Evolutionary conservation across 2,113 vertebrate species (phyloP).

Genomic region (Probosciger aterrimus): DNA sequence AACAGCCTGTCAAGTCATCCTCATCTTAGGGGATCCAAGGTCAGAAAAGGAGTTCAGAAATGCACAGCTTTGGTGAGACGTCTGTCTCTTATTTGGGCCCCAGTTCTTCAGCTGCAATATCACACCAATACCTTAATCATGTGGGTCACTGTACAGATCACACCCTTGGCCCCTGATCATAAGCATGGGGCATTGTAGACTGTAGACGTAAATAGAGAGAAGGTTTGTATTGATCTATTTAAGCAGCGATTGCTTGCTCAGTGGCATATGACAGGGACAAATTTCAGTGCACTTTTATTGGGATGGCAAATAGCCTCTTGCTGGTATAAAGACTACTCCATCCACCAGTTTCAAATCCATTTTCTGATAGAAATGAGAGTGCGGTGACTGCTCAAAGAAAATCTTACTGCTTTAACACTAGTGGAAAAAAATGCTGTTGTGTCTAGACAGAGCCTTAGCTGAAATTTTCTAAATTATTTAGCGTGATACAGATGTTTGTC

Average conservation of each 20-base stretch:
- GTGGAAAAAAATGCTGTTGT: background rate
- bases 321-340: background rate
- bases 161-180: background rate
- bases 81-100: background rate
- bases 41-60: background rate
- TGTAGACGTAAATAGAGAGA: background rate
- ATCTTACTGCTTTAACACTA: background rate
- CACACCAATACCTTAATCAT: background rate
- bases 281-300: background rate
- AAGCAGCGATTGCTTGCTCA: background rate
- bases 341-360: background rate
- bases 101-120: background rate
- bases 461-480: conserved; percentile 2
- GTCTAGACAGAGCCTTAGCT: background rate
- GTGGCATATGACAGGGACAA: background rate
- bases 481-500: conserved; percentile 8
- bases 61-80: background rate
- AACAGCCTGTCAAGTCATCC: background rate
- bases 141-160: background rate
- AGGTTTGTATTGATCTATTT: background rate
- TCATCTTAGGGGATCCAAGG: background rate
- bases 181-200: background rate
- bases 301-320: conserved; percentile 2
- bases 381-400: background rate
- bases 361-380: background rate